phyloP scores from a whole-genome alignment of 2,113 vertebrate genomes.

The Urocynchramus pylzowi region DNA sequence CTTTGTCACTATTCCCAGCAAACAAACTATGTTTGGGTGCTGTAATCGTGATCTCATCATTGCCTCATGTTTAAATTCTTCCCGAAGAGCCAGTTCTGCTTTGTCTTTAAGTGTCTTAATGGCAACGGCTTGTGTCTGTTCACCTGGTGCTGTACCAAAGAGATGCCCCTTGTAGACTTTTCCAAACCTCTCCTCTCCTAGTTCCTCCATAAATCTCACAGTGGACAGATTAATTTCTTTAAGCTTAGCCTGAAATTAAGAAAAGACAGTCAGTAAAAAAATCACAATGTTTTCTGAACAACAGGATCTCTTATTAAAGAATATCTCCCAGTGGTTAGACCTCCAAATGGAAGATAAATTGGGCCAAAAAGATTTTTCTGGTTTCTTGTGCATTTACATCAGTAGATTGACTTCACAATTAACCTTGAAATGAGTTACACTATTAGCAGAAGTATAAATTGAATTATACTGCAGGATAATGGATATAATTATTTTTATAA shows the following conservation, averaged over 20 bases:
- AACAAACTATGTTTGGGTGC: conserved; percentile 89
- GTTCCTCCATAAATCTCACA: conserved; percentile 92
- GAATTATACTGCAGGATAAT: neutral
- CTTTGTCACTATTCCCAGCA: conserved; percentile 89
- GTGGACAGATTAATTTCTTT: conserved; percentile 91
- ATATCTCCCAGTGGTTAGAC: neutral
- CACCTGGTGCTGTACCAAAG: conserved; percentile 84
- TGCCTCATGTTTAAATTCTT: conserved; percentile 93
- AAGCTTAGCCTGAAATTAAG: conserved; percentile 80
- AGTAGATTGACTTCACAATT: neutral
- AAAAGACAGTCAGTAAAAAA: neutral
- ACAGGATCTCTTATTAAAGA: neutral
- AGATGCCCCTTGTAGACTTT: conserved; percentile 96
- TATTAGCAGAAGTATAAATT: neutral
- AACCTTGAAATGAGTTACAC: neutral
- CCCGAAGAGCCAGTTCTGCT: conserved; percentile 83
- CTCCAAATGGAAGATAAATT: neutral
- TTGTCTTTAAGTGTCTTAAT: conserved; percentile 96
- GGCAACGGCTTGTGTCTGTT: conserved; percentile 89
- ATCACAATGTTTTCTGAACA: neutral
- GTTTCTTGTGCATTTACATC: neutral
- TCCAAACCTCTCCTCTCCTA: conserved; percentile 94
- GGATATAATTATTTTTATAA: neutral
- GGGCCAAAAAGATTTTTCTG: neutral
- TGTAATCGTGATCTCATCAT: conserved; percentile 85